Conservation (phyloP, 1,140 invertebrate genomes). For the Caerostris darwini region DNA sequence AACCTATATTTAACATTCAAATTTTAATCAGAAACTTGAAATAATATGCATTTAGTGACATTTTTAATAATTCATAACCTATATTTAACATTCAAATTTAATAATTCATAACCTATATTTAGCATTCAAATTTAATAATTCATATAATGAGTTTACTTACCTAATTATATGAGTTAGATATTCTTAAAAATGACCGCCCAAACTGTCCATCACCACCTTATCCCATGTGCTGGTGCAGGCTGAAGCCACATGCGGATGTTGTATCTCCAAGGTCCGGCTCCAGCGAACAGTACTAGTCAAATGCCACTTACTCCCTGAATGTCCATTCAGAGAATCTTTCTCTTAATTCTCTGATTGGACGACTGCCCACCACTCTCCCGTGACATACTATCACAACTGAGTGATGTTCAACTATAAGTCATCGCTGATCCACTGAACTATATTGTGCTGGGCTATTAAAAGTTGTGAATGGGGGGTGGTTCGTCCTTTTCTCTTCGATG, state of each 20-base stretch:
- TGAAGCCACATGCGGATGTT: neutral
- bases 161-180: neutral
- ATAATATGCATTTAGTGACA: too few species aligned
- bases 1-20: too few species aligned
- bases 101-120: too few species aligned
- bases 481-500: constrained; percentile 14
- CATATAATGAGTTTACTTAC: neutral
- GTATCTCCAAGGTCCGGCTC: neutral
- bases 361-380: neutral
- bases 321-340: constrained; percentile 28
- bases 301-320: neutral
- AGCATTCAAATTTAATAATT: too few species aligned
- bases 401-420: constrained; percentile 35
- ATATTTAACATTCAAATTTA: too few species aligned
- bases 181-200: neutral
- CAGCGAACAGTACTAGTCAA: neutral
- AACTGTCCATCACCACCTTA: constrained; percentile 29
- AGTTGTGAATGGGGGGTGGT: constrained; percentile 2
- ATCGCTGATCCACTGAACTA: constrained; percentile 48
- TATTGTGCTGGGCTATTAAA: constrained; percentile 22
- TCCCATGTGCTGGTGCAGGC: neutral
- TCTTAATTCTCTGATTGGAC: neutral
- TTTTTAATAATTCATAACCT: too few species aligned
- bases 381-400: neutral
- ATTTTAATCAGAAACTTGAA: too few species aligned